Evolutionary conservation across 1,140 invertebrate genomes (phyloP), one percentile per base, ranked within the genome.

Genomic region (Frieseomelitta varia): DNA sequence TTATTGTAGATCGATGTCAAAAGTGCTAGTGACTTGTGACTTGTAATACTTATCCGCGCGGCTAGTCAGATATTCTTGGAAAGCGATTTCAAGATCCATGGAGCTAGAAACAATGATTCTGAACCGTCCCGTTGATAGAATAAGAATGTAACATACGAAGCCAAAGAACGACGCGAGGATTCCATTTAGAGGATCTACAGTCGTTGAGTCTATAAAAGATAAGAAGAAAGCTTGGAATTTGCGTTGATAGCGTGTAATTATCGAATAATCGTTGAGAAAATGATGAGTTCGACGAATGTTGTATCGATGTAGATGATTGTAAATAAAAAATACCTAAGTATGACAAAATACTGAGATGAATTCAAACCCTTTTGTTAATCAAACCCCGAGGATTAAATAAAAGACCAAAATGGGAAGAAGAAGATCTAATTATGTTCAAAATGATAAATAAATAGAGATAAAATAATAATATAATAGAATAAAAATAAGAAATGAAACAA

Each of bases 321-420:
- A 89, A 88, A 88, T 89, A 89, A 89, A 89, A 89, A 89, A 27
- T n/a, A 79, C 78, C 27, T 19, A 39, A 14, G n/a, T 21, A 47
- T 71, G 6, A 47, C 39, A 6, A 39, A 47, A 47, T 8, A 47
- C 8, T 6, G 39, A 39, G 39, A 39, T 6, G 39, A 39, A 39
- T 39, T 4, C 39, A 8, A 47, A 47, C n/a, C n/a, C n/a, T 0
- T 47, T 47, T 47, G 30, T 47, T 6, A n/a, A n/a, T n/a, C n/a
- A n/a, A n/a, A n/a, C n/a, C n/a, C n/a, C n/a, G n/a, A n/a, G n/a
- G n/a, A n/a, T n/a, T n/a, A n/a, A n/a, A n/a, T n/a, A n/a, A n/a
- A n/a, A n/a, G n/a, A n/a, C n/a, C n/a, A n/a, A n/a, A n/a, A n/a
- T n/a, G n/a, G n/a, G n/a, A n/a, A n/a, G n/a, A n/a, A n/a, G n/a